Conservation (phyloP, 2,797 vertebrate species). For the Chromis chromis region DNA sequence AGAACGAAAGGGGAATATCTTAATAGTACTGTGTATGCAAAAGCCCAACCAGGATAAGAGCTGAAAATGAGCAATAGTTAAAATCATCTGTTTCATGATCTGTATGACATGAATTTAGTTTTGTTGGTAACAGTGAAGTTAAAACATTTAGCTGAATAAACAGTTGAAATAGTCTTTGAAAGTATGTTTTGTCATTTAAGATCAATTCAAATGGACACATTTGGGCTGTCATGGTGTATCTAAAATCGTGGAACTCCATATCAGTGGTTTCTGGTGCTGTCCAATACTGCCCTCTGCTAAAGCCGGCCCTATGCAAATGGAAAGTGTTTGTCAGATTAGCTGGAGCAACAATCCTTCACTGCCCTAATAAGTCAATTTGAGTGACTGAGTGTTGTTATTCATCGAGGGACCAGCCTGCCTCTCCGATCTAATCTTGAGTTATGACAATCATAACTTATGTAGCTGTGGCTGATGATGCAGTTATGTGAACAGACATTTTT, state of each 20-base stretch:
- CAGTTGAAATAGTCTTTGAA: background rate
- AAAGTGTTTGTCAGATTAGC: slow-evolving; percentile 64
- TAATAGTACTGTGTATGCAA: too few relatives aligned
- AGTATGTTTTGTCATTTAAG: background rate
- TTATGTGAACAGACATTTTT: slow-evolving; percentile 72
- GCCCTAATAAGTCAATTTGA: slow-evolving; percentile 74
- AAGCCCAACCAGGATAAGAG: too few relatives aligned
- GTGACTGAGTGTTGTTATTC: slow-evolving; percentile 73
- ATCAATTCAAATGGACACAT: background rate
- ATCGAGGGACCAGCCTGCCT: slow-evolving; percentile 64
- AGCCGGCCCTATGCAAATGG: slow-evolving; percentile 61
- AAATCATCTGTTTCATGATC: too few relatives aligned
- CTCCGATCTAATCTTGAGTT: slow-evolving; percentile 74
- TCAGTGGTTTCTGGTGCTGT: slow-evolving; percentile 17
- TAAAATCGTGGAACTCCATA: background rate
- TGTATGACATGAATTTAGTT: too few relatives aligned
- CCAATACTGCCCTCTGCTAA: slow-evolving; percentile 36
- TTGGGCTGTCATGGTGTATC: background rate
- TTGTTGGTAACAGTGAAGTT: too few relatives aligned
- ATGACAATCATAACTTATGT: slow-evolving; percentile 76
- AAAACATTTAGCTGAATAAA: background rate
- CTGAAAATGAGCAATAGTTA: too few relatives aligned
- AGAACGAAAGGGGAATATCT: too few relatives aligned
- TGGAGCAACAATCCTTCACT: slow-evolving; percentile 67
- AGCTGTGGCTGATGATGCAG: slow-evolving; percentile 65